Evolutionary conservation across 1,140 invertebrate genomes (phyloP).

Genomic region (Caenorhabditis inopinata): DNA sequence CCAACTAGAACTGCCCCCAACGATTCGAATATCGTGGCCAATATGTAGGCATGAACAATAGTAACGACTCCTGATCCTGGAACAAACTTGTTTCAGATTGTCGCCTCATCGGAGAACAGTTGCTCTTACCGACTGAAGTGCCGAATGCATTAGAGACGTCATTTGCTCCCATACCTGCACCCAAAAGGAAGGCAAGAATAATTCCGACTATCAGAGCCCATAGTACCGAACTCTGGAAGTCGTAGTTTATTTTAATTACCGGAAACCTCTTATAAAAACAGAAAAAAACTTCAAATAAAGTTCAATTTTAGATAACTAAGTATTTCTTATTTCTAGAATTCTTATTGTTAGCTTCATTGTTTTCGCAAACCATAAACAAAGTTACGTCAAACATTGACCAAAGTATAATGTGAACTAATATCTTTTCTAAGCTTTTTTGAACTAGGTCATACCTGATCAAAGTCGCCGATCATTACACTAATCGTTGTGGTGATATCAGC

Average conservation of each 20-base stretch:
- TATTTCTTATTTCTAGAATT: not conserved
- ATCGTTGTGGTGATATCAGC: not conserved
- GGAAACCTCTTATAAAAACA: too few species aligned
- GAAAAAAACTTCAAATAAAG: too few species aligned
- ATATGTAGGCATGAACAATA: conserved; percentile 78
- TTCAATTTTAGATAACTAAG: conserved; percentile 11
- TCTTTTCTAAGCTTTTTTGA: too few species aligned
- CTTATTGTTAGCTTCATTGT: too few species aligned
- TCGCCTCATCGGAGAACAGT: not conserved
- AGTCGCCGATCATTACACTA: not conserved
- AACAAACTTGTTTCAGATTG: not conserved
- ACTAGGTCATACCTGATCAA: not conserved
- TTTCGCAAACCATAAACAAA: too few species aligned
- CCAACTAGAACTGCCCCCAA: conserved; percentile 71
- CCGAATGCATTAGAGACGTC: conserved; percentile 97
- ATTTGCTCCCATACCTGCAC: conserved; percentile 94
- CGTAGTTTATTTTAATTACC: too few species aligned
- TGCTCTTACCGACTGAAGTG: conserved; percentile 80
- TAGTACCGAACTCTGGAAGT: conserved; percentile 52
- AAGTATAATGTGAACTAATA: too few species aligned
- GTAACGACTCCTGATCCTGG: conserved; percentile 76
- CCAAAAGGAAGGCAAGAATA: conserved; percentile 86
- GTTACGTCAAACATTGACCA: too few species aligned
- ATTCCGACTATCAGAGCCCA: conserved; percentile 79
- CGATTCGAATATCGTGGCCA: conserved; percentile 90